Evolutionary conservation across 2,797 vertebrate species (phyloP).

Genomic region (Leptodactylus fallax): DNA sequence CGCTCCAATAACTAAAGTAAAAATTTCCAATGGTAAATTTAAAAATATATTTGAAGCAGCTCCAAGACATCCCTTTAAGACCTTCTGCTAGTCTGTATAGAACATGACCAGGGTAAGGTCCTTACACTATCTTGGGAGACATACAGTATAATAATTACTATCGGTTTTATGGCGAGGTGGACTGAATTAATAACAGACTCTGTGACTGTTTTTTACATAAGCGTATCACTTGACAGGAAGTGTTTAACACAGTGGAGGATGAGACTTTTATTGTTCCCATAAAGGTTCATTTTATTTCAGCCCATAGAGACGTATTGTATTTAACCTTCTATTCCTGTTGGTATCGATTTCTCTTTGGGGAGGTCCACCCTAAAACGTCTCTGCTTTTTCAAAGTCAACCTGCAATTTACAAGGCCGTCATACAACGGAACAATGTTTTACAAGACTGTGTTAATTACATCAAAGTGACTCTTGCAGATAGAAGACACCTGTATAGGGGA

Average conservation of each 20-base stretch:
- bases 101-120: not conserved
- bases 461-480: conserved; percentile 49
- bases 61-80: not conserved
- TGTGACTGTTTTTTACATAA: conserved; percentile 37
- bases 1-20: not conserved
- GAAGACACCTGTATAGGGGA: conserved; percentile 10
- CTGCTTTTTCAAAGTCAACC: conserved; percentile 52
- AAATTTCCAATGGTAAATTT: not conserved
- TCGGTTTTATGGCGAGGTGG: not conserved
- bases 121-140: too few relatives aligned
- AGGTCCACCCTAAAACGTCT: not conserved
- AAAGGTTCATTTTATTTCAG: conserved; percentile 37
- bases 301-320: conserved; percentile 10
- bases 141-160: too few relatives aligned
- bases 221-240: conserved; percentile 49
- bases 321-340: conserved; percentile 24
- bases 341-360: conserved; percentile 43
- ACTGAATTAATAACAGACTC: conserved; percentile 39
- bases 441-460: conserved; percentile 8
- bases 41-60: not conserved
- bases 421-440: conserved; percentile 39
- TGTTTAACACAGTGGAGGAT: conserved; percentile 43
- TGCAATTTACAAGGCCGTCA: conserved; percentile 44
- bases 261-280: conserved; percentile 54
- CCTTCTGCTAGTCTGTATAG: not conserved